Evolutionary conservation across 2,888 invertebrate species (phyloP).

Genomic region (Amitus sp.): DNA sequence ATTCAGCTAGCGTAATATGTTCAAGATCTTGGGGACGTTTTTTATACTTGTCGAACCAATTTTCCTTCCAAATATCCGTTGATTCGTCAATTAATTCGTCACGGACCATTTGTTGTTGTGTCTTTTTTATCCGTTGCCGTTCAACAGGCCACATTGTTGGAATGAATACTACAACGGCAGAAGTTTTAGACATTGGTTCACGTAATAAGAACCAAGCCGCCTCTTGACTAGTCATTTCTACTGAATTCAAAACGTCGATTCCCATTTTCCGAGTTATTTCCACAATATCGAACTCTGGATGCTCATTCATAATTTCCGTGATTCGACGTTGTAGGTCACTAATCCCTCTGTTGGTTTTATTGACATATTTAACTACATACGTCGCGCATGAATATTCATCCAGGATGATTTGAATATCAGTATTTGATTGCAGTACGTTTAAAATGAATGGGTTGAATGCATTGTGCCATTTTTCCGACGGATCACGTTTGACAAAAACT

Average conservation of each 20-base stretch:
- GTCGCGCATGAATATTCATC: conserved; percentile 41
- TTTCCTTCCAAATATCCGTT: conserved; percentile 60
- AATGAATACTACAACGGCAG: conserved; percentile 43
- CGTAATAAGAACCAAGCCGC: conserved; percentile 65
- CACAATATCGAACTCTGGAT: conserved; percentile 55
- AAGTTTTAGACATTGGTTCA: conserved; percentile 61
- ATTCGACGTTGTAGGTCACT: neutral
- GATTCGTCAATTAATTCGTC: conserved; percentile 40
- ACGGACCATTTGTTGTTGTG: conserved; percentile 44
- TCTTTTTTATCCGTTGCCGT: conserved; percentile 43
- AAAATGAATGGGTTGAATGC: conserved; percentile 44
- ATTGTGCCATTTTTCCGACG: conserved; percentile 39
- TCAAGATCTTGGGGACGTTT: conserved; percentile 53
- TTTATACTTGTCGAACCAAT: conserved; percentile 62
- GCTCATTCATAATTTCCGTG: too few species aligned
- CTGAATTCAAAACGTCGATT: conserved; percentile 52
- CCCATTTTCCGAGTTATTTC: conserved; percentile 49
- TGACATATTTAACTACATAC: conserved; percentile 45
- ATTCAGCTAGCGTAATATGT: conserved; percentile 45
- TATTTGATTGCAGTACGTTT: conserved; percentile 36
- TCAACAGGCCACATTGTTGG: conserved; percentile 49
- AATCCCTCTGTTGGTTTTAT: conserved; percentile 41
- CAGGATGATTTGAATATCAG: conserved; percentile 38
- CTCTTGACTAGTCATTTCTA: conserved; percentile 60
- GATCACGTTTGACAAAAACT: conserved; percentile 37